phyloP scores from a whole-genome alignment of 1,140 invertebrate species.

The Ruditapes philippinarum region DNA sequence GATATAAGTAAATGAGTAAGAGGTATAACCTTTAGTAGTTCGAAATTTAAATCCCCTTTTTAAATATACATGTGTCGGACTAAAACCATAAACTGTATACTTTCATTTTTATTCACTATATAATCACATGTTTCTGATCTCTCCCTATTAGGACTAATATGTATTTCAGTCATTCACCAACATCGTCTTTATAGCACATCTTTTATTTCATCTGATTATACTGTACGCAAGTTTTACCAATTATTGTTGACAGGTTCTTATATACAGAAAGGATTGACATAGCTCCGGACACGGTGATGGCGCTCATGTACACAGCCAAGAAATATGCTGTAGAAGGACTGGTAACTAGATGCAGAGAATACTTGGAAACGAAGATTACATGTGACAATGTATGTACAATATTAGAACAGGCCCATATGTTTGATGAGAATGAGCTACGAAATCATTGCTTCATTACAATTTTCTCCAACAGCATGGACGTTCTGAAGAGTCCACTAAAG shows the following conservation, averaged over 20 bases:
- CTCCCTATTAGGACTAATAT: too few species aligned
- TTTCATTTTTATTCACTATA: too few species aligned
- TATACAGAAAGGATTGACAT: conserved; percentile 81
- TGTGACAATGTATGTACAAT: conserved; percentile 31
- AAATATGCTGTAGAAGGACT: conserved; percentile 93
- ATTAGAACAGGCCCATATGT: conserved; percentile 47
- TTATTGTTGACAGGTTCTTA: conserved; percentile 65
- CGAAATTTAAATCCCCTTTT: too few species aligned
- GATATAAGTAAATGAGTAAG: too few species aligned
- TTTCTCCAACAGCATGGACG: conserved; percentile 11
- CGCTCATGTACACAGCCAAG: conserved; percentile 93
- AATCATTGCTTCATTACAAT: conserved; percentile 56
- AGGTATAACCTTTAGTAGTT: too few species aligned
- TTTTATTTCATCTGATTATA: too few species aligned
- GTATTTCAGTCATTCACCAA: too few species aligned
- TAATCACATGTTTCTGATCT: too few species aligned
- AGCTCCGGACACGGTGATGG: conserved; percentile 93
- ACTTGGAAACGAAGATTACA: conserved; percentile 91
- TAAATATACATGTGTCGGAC: too few species aligned
- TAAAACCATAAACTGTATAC: too few species aligned
- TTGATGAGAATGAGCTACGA: not conserved
- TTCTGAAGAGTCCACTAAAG: conserved; percentile 15
- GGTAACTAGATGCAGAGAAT: conserved; percentile 93
- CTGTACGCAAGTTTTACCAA: too few species aligned
- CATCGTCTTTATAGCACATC: too few species aligned